Conservation (phyloP, 2,797 vertebrate species). For the Liasis olivaceus region DNA sequence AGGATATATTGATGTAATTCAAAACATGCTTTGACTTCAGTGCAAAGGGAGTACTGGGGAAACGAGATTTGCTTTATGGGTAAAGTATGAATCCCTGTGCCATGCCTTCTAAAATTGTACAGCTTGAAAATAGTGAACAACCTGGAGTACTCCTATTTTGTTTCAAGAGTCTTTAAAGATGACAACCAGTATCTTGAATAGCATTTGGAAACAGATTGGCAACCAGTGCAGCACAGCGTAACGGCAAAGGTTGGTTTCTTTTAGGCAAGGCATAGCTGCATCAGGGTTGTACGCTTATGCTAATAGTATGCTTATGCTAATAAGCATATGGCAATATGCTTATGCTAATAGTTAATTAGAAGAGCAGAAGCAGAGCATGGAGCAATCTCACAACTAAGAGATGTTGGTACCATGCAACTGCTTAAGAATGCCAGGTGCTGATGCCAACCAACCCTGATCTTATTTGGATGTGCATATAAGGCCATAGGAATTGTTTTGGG, state of each 20-base stretch:
- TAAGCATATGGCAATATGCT: too few relatives aligned
- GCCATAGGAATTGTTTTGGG: background rate
- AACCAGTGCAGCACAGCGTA: background rate
- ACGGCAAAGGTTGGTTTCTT: background rate
- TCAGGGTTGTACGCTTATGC: background rate
- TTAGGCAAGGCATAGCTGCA: background rate
- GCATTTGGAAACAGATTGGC: background rate
- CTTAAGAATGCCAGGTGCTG: background rate
- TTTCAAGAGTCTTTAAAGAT: background rate
- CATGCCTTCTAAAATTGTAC: background rate
- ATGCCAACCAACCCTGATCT: background rate
- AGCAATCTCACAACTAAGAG: background rate
- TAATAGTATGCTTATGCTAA: background rate
- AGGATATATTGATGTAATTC: constrained; percentile 30
- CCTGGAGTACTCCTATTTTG: too few relatives aligned
- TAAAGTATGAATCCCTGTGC: background rate
- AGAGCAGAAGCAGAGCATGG: background rate
- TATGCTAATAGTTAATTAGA: background rate
- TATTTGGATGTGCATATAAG: background rate
- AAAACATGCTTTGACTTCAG: constrained; percentile 39
- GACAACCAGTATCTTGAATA: background rate
- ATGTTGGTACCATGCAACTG: background rate
- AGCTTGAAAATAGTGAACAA: too few relatives aligned
- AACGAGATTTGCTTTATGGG: constrained; percentile 8
- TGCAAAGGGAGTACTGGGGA: background rate